Evolutionary conservation across 2,888 invertebrate genomes (phyloP).

Genomic region (Yponomeuta cagnagella): DNA sequence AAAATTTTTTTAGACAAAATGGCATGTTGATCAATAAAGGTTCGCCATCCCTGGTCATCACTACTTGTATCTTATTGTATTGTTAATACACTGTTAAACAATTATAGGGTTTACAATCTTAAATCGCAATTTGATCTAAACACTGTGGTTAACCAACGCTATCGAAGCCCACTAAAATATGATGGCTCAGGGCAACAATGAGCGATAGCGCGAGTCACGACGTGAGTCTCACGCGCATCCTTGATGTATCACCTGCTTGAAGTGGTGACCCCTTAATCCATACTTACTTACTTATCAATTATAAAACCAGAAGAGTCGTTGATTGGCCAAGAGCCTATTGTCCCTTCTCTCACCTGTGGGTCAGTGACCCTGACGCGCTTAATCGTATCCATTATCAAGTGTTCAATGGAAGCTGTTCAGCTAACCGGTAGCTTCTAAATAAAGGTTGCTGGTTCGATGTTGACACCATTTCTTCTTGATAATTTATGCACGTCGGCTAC

Average conservation of each 20-base stretch:
- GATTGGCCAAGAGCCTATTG: constrained; percentile 31
- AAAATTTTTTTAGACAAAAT: too few species aligned
- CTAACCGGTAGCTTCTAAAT: too few species aligned
- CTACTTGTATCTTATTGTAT: background rate
- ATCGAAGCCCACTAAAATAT: background rate
- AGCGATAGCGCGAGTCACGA: constrained; percentile 22
- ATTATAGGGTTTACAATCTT: too few species aligned
- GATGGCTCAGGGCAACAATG: constrained; percentile 18
- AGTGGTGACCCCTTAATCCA: background rate
- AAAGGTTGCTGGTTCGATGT: background rate
- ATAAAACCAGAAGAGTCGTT: too few species aligned
- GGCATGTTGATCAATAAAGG: too few species aligned
- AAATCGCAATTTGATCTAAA: background rate
- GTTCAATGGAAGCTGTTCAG: background rate
- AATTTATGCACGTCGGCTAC: too few species aligned
- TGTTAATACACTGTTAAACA: background rate
- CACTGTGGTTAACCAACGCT: background rate
- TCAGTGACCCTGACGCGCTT: constrained; percentile 45
- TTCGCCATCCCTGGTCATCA: too few species aligned
- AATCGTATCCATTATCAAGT: constrained; percentile 15
- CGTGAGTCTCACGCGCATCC: constrained; percentile 53
- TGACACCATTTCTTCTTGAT: too few species aligned
- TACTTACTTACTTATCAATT: background rate
- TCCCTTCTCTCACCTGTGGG: constrained; percentile 54
- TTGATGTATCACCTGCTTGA: constrained; percentile 32